Conservation (phyloP, 2,113 vertebrate genomes). For the Myrmecobius fasciatus region DNA sequence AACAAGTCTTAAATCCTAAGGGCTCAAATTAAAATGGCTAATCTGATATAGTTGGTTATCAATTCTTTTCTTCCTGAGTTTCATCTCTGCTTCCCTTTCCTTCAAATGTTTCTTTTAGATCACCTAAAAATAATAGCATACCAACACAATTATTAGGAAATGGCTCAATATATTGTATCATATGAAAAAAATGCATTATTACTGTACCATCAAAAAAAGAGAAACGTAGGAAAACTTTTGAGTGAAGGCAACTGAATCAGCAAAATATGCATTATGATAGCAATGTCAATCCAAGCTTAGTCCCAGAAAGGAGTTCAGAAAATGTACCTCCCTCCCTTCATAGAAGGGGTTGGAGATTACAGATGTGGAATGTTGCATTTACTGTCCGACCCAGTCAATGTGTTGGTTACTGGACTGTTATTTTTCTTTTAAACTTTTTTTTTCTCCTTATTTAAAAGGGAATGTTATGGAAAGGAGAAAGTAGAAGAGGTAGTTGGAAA, state of each 20-base stretch:
- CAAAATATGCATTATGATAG: not conserved
- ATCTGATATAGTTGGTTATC: not conserved
- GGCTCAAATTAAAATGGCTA: slow-evolving; percentile 17
- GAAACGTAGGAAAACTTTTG: not conserved
- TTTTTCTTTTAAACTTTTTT: not conserved
- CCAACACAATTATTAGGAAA: not conserved
- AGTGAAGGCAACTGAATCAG: not conserved
- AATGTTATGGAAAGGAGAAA: not conserved
- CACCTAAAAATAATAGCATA: not conserved
- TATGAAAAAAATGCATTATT: not conserved
- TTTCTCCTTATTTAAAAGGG: not conserved
- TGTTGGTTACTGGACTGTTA: not conserved
- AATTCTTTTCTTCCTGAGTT: slow-evolving; percentile 5
- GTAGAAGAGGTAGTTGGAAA: not conserved
- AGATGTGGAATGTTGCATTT: not conserved
- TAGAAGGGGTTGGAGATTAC: not conserved
- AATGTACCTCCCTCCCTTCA: not conserved
- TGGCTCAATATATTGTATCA: not conserved
- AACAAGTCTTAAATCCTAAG: slow-evolving; percentile 22
- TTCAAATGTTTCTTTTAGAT: not conserved
- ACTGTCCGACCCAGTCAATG: not conserved
- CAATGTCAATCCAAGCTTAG: not conserved
- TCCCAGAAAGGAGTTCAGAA: not conserved
- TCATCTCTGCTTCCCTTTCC: not conserved
- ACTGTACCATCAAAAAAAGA: not conserved